Conservation (phyloP, 2,888 invertebrate species). For the Pachycephus smyrnensis region DNA sequence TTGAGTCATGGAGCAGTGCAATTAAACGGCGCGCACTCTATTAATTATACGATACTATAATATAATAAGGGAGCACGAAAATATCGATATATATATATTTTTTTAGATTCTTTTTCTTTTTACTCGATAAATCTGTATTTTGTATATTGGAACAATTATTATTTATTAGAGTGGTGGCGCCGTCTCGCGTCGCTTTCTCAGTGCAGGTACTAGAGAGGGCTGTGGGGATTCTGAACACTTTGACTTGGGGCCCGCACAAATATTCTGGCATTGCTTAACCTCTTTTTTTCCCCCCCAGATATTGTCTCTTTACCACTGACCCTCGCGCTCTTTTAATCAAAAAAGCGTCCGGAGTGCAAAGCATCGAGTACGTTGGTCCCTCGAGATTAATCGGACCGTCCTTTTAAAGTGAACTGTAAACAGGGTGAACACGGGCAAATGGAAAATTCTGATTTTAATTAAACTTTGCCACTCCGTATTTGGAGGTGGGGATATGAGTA, state of each 20-base stretch:
- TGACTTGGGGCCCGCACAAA: conserved; percentile 48
- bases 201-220: conserved; percentile 56
- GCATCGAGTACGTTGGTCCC: conserved; percentile 24
- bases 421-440: too few relatives aligned
- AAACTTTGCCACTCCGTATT: too few relatives aligned
- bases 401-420: too few relatives aligned
- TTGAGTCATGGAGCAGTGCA: conserved; percentile 2
- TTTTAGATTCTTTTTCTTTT: conserved; percentile 19
- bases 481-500: too few relatives aligned
- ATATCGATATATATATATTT: conserved; percentile 39
- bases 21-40: conserved; percentile 23
- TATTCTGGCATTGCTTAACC: not conserved
- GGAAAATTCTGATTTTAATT: too few relatives aligned
- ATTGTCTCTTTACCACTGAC: too few relatives aligned
- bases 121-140: conserved; percentile 16
- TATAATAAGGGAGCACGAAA: conserved; percentile 41
- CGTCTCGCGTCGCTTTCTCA: conserved; percentile 28
- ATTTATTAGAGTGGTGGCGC: conserved; percentile 10
- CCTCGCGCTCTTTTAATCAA: too few relatives aligned
- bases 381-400: conserved; percentile 3
- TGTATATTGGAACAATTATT: not conserved
- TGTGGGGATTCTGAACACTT: conserved; percentile 47
- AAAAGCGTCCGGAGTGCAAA: not conserved
- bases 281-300: not conserved
- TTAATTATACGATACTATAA: conserved; percentile 22